phyloP scores from a whole-genome alignment of 1,140 invertebrate genomes.

The Bombus balteatus region DNA sequence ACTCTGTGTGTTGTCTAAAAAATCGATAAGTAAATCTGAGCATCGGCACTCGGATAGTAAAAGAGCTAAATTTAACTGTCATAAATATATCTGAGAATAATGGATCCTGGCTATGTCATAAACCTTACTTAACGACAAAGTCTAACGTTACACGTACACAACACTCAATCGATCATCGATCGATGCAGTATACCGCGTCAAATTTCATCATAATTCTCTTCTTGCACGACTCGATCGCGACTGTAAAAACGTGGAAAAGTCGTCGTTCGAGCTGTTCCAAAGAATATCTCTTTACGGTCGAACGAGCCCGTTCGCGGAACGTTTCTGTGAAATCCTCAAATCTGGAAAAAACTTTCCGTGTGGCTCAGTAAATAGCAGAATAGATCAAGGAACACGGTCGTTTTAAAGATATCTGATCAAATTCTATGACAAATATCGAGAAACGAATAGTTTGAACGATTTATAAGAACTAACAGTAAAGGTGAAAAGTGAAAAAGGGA shows the following conservation, averaged over 20 bases:
- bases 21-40: neutral
- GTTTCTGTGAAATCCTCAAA: neutral
- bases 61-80: neutral
- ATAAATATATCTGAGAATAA: neutral
- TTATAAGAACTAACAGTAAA: neutral
- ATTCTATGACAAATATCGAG: neutral
- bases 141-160: neutral
- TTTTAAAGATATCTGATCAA: neutral
- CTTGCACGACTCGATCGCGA: too few species aligned
- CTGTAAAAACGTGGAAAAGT: neutral
- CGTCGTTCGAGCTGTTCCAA: neutral
- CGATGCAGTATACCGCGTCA: neutral
- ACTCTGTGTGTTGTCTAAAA: neutral
- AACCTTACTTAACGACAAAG: neutral
- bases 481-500: neutral
- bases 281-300: conserved; percentile 30
- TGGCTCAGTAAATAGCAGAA: neutral
- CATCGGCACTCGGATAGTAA: neutral
- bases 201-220: neutral
- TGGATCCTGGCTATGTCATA: neutral
- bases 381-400: neutral
- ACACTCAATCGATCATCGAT: neutral
- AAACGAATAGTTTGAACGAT: neutral
- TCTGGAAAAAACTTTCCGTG: neutral
- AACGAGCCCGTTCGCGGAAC: neutral